Percentiles rank a stretch among this genome's conserved stretches.
phyloP scores from a whole-genome alignment of 1,140 invertebrate species.

The Zaprionus davidi region DNA sequence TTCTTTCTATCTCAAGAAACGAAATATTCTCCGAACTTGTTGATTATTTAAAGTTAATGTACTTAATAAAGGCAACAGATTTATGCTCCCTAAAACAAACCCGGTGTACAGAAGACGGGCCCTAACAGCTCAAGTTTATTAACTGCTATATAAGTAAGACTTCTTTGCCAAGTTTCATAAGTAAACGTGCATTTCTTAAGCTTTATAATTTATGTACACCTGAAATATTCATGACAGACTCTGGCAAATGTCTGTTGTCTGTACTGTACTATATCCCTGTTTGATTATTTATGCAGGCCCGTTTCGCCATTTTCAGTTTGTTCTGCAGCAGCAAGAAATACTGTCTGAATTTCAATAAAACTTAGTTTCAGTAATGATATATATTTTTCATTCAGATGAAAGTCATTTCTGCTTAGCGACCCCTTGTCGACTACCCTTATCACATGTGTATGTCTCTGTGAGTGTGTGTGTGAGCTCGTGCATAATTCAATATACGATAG shows the following conservation, averaged over 20 bases:
- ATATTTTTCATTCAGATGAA: constrained; percentile 4
- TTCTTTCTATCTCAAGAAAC: neutral
- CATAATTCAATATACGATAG: constrained; percentile 72
- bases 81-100: no score
- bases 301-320: neutral
- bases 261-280: neutral
- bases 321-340: neutral
- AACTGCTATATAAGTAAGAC: neutral
- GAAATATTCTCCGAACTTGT: neutral
- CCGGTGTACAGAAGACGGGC: neutral
- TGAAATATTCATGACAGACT: constrained; percentile 1
- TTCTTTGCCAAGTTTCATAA: neutral
- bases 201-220: neutral
- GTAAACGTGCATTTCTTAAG: neutral
- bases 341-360: neutral
- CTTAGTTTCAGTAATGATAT: neutral
- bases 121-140: neutral
- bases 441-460: neutral
- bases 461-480: constrained; percentile 12
- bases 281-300: constrained; percentile 2
- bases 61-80: no score
- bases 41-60: neutral
- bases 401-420: neutral
- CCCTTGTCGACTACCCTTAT: constrained; percentile 6
- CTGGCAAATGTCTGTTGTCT: constrained; percentile 1